These are phyloP conservation scores for Crotalus horridus DNA, from an alignment of 2,113 vertebrate species.

Conservation along the genomic window DNA sequence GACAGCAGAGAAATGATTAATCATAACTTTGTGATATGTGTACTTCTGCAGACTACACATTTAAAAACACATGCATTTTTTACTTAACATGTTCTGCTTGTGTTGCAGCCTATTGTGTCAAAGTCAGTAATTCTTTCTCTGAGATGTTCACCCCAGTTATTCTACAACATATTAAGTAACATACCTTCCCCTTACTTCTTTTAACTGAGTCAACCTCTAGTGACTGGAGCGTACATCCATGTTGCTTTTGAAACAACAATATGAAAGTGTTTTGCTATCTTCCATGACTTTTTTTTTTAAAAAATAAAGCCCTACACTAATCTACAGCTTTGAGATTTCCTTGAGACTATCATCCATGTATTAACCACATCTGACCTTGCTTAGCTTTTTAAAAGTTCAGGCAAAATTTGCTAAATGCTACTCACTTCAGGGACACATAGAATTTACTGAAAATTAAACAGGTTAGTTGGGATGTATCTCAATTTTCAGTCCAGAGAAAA, in stretches of 20 bases:
- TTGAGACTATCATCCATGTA: not conserved
- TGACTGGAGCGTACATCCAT: not conserved
- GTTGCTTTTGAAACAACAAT: not conserved
- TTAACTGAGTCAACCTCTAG: not conserved
- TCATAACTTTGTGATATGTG: not conserved
- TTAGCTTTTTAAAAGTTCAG: not conserved
- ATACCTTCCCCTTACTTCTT: not conserved
- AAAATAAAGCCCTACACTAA: not conserved
- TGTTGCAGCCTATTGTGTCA: constrained; percentile 10
- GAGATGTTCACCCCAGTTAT: constrained; percentile 40
- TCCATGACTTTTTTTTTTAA: not conserved
- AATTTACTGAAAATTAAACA: constrained; percentile 37
- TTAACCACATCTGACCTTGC: not conserved
- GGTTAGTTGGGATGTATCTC: constrained; percentile 45
- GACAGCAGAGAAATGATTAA: not conserved
- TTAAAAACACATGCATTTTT: not conserved
- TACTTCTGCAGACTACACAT: not conserved
- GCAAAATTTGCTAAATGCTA: not conserved
- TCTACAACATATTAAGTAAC: constrained; percentile 21
- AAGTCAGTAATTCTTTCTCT: constrained; percentile 31
- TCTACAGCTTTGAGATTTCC: not conserved
- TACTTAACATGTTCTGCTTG: not conserved
- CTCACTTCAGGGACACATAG: not conserved
- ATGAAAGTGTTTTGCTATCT: not conserved
- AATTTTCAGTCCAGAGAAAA: constrained; percentile 43